Conservation (phyloP, 2,113 vertebrate genomes). For the Rhodinocichla rosea region DNA sequence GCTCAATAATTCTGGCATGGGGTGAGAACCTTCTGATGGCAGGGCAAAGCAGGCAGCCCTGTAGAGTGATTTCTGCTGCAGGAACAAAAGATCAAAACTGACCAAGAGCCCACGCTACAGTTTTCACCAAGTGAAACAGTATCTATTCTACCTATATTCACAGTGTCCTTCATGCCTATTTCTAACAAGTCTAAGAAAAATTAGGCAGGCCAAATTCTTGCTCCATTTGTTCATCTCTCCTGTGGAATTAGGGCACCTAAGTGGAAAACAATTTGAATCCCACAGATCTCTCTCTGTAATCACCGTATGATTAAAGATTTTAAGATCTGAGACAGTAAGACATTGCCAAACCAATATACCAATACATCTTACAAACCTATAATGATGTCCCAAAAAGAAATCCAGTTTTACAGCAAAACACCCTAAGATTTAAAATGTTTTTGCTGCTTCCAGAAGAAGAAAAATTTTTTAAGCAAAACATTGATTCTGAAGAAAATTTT, state of each 20-base stretch:
- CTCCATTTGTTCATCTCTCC: background rate
- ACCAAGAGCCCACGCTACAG: background rate
- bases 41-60: background rate
- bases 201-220: background rate
- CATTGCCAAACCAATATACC: background rate
- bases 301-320: background rate
- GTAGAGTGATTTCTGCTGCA: background rate
- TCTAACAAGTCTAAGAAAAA: background rate
- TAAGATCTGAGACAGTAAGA: background rate
- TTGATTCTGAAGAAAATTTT: background rate
- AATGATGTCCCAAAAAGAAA: conserved; percentile 27
- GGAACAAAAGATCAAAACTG: background rate
- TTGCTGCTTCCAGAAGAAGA: background rate
- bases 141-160: accelerated
- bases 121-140: background rate
- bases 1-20: background rate
- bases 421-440: background rate
- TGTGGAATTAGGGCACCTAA: background rate
- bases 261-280: background rate
- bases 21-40: background rate
- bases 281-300: background rate
- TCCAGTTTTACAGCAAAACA: background rate
- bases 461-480: background rate
- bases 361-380: background rate
- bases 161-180: background rate